Evolutionary conservation across 2,888 invertebrate species (phyloP).

Genomic region (Dicyrtoma fusca): DNA sequence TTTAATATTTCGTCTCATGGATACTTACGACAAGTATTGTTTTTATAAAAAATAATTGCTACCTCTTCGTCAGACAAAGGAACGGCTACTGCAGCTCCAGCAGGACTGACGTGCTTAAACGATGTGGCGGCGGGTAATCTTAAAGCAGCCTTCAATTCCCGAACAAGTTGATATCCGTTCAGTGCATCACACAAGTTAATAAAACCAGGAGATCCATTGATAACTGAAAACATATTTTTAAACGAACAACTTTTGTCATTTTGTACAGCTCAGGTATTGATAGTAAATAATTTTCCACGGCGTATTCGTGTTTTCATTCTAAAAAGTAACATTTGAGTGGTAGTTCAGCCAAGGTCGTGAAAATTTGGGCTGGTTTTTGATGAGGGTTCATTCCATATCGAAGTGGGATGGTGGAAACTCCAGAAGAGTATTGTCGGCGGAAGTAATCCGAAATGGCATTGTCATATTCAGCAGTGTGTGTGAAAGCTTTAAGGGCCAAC

Average conservation of each 20-base stretch:
- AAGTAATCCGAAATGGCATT: constrained; percentile 93
- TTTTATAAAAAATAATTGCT: too few relatives aligned
- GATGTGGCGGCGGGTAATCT: constrained; percentile 90
- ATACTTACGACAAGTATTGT: too few relatives aligned
- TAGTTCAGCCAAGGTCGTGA: constrained; percentile 74
- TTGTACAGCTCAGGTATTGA: too few relatives aligned
- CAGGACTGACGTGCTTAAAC: constrained; percentile 98
- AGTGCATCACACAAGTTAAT: constrained; percentile 97
- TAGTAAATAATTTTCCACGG: too few relatives aligned
- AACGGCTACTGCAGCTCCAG: constrained; percentile 90
- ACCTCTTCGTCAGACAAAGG: constrained; percentile 74
- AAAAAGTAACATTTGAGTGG: constrained; percentile 70
- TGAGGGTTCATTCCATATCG: constrained; percentile 98
- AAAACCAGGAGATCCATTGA: constrained; percentile 95
- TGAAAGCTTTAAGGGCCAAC: constrained; percentile 91
- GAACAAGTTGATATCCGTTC: constrained; percentile 96
- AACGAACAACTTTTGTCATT: too few relatives aligned
- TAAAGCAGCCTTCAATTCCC: constrained; percentile 78
- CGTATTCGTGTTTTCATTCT: neutral
- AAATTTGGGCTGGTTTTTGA: constrained; percentile 93
- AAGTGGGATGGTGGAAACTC: constrained; percentile 77
- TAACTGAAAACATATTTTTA: constrained; percentile 63
- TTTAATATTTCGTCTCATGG: neutral
- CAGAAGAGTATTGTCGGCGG: constrained; percentile 81
- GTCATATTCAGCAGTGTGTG: constrained; percentile 94